These are phyloP conservation scores for Atopsyche davidsoni DNA, from an alignment of 1,140 invertebrate genomes.

Conservation along the genomic window DNA sequence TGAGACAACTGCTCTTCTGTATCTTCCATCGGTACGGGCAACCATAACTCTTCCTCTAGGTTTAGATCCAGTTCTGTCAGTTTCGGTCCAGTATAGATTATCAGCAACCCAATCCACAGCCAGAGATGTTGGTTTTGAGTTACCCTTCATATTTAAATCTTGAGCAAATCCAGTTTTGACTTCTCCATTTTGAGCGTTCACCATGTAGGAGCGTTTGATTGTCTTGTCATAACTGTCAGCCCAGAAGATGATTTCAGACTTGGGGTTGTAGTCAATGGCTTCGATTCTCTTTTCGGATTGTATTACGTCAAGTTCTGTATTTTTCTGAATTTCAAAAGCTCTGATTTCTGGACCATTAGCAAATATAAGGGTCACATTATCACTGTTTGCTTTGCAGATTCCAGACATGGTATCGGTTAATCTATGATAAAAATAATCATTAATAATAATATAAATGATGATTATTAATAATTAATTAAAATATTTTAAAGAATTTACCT, in stretches of 20 bases:
- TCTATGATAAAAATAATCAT: too few species aligned
- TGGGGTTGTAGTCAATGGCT: constrained; percentile 81
- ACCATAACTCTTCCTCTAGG: constrained; percentile 76
- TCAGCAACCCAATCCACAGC: constrained; percentile 88
- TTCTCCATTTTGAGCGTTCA: constrained; percentile 67
- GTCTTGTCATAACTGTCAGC: constrained; percentile 83
- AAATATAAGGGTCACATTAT: constrained; percentile 59
- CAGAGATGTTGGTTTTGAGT: constrained; percentile 74
- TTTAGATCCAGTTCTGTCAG: constrained; percentile 66
- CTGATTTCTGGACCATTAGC: constrained; percentile 84
- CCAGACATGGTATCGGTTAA: constrained; percentile 69
- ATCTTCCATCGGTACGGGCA: constrained; percentile 82
- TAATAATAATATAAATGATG: too few species aligned
- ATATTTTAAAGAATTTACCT: constrained; percentile 34
- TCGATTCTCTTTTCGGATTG: constrained; percentile 78
- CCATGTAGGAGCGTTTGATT: constrained; percentile 87
- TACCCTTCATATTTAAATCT: constrained; percentile 76
- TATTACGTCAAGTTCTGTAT: constrained; percentile 69
- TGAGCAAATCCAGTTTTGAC: constrained; percentile 82
- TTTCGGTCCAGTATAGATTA: constrained; percentile 93
- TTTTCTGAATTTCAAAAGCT: constrained; percentile 59
- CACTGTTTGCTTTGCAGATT: constrained; percentile 67
- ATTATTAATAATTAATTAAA: too few species aligned
- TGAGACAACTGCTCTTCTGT: constrained; percentile 69
- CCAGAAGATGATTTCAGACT: constrained; percentile 83